Conservation (phyloP, 2,888 invertebrate genomes). For the Lymantria dispar region DNA sequence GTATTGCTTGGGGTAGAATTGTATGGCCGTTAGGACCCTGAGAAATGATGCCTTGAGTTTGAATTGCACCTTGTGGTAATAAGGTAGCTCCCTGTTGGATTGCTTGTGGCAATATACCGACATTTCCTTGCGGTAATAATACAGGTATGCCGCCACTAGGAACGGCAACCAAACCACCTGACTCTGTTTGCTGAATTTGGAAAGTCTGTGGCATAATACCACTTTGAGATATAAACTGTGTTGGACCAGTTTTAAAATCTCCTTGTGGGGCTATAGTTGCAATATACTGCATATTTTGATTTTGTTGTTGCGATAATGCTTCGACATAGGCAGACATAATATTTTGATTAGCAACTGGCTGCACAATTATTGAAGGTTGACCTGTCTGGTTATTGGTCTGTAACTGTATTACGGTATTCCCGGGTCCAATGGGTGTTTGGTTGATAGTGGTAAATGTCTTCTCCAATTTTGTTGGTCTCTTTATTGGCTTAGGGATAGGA, state of each 20-base stretch:
- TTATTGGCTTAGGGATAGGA: constrained; percentile 73
- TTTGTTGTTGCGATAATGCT: constrained; percentile 86
- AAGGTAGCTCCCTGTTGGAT: constrained; percentile 81
- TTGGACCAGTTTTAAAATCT: constrained; percentile 79
- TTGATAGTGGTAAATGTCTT: constrained; percentile 75
- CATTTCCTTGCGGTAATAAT: constrained; percentile 75
- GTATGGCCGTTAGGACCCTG: constrained; percentile 82
- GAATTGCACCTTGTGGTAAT: constrained; percentile 82
- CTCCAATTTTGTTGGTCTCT: constrained; percentile 74
- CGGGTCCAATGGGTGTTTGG: constrained; percentile 68
- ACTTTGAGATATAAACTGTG: constrained; percentile 81
- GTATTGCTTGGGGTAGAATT: constrained; percentile 83
- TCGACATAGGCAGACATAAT: constrained; percentile 86
- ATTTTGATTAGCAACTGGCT: constrained; percentile 84
- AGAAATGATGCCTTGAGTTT: constrained; percentile 76
- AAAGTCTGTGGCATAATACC: constrained; percentile 82
- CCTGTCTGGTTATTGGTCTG: constrained; percentile 80
- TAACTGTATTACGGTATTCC: constrained; percentile 80
- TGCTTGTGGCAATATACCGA: constrained; percentile 75
- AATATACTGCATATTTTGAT: constrained; percentile 89
- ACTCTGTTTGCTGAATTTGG: constrained; percentile 84
- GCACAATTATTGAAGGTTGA: constrained; percentile 86
- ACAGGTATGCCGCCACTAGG: constrained; percentile 84
- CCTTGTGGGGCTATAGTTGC: constrained; percentile 86
- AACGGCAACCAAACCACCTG: constrained; percentile 82